Percentiles rank a stretch among this genome's conserved stretches.
phyloP scores from a whole-genome alignment of 2,797 vertebrate genomes.

The Premnoplex brunnescens region DNA sequence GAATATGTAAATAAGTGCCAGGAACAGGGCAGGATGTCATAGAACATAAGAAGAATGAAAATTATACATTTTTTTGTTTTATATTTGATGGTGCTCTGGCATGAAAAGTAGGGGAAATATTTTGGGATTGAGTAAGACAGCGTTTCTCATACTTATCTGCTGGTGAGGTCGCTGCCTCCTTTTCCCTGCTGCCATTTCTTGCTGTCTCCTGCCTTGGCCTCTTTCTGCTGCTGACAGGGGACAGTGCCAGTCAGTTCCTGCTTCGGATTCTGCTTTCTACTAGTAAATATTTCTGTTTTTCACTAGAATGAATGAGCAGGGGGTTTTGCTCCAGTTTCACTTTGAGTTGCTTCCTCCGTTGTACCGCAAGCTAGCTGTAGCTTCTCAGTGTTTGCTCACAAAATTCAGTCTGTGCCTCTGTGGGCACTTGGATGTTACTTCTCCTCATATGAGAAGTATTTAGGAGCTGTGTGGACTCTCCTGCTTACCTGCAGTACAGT shows the following conservation, averaged over 20 bases:
- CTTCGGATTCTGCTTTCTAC: not conserved
- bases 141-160: not conserved
- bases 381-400: not conserved
- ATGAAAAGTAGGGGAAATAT: not conserved
- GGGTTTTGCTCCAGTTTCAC: not conserved
- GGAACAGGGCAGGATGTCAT: not conserved
- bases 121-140: not conserved
- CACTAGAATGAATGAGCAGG: not conserved
- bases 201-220: not conserved
- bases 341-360: not conserved
- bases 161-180: not conserved
- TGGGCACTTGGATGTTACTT: not conserved
- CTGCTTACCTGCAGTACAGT: not conserved
- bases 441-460: not conserved
- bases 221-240: not conserved
- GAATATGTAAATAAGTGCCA: not conserved
- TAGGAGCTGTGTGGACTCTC: not conserved
- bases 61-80: not conserved
- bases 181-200: not conserved
- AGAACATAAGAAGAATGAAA: not conserved
- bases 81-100: not conserved
- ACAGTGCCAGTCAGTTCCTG: not conserved
- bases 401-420: not conserved
- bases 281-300: not conserved
- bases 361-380: not conserved